phyloP scores from a whole-genome alignment of 2,113 vertebrate species.

The Sisor rabdophorus region DNA sequence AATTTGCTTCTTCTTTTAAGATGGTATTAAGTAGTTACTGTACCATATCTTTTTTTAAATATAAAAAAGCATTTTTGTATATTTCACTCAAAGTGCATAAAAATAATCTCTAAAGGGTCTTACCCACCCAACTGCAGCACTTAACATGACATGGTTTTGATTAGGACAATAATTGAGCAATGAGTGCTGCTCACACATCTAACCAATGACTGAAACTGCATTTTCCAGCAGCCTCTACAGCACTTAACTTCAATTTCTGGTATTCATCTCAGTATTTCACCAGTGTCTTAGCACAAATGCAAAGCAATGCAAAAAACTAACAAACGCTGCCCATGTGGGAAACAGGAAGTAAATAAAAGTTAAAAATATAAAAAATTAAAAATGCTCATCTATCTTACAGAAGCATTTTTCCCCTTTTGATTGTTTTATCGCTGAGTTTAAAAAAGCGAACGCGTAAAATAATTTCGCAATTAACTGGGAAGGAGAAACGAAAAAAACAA shows the following conservation, averaged over 20 bases:
- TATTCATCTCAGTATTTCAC: not conserved
- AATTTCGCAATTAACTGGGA: slow-evolving; percentile 23
- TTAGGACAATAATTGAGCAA: slow-evolving; percentile 30
- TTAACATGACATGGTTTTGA: slow-evolving; percentile 10
- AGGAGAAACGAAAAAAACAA: not conserved
- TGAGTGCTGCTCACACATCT: slow-evolving; percentile 19
- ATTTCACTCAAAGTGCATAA: slow-evolving; percentile 45
- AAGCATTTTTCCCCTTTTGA: slow-evolving; percentile 19
- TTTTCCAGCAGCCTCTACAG: slow-evolving; percentile 39
- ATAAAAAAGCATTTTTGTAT: slow-evolving; percentile 39
- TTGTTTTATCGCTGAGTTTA: slow-evolving; percentile 21
- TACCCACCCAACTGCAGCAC: slow-evolving; percentile 1
- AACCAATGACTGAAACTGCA: not conserved
- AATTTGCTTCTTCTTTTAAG: slow-evolving; percentile 12
- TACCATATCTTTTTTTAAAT: slow-evolving; percentile 30
- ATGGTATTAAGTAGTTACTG: slow-evolving; percentile 28
- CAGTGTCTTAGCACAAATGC: slow-evolving; percentile 16
- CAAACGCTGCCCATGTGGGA: not conserved
- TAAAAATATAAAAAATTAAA: not conserved
- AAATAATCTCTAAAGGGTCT: slow-evolving; percentile 31
- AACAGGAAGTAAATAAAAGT: slow-evolving; percentile 20
- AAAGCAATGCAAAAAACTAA: slow-evolving; percentile 34
- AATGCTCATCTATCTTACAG: slow-evolving; percentile 13
- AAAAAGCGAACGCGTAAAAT: slow-evolving; percentile 35
- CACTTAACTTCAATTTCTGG: slow-evolving; percentile 10